Conservation (phyloP, 2,113 vertebrate genomes). For the Papio anubis region DNA sequence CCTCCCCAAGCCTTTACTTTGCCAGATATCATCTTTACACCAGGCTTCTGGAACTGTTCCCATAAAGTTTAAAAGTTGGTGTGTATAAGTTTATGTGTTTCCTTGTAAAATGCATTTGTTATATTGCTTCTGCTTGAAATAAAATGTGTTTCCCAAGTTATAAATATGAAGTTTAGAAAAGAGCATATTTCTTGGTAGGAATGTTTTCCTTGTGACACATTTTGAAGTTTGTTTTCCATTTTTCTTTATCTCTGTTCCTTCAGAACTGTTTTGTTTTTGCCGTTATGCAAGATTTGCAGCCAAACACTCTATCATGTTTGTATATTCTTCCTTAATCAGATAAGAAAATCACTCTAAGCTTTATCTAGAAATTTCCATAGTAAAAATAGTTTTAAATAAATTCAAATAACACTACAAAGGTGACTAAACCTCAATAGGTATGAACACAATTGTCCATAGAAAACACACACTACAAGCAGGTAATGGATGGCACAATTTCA, state of each 20-base stretch:
- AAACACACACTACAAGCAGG: conserved; percentile 46
- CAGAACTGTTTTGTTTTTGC: conserved; percentile 75
- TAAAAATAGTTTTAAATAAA: conserved; percentile 67
- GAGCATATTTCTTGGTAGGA: conserved; percentile 68
- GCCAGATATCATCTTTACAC: conserved; percentile 35
- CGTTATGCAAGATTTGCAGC: conserved; percentile 79
- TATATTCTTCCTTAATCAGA: conserved; percentile 80
- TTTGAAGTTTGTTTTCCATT: conserved; percentile 58
- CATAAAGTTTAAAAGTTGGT: conserved; percentile 63
- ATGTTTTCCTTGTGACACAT: conserved; percentile 71
- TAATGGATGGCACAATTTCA: conserved; percentile 62
- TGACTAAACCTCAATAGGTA: conserved; percentile 40
- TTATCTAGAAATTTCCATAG: conserved; percentile 76
- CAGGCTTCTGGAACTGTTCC: conserved; percentile 17
- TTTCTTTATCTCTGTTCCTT: conserved; percentile 74
- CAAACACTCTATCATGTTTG: conserved; percentile 68
- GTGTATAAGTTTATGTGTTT: conserved; percentile 64
- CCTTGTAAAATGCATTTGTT: conserved; percentile 65
- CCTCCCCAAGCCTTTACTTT: conserved; percentile 30
- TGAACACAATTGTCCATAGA: conserved; percentile 48
- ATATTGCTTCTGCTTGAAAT: conserved; percentile 63
- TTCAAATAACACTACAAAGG: conserved; percentile 68
- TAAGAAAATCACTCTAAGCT: conserved; percentile 76
- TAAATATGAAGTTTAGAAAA: conserved; percentile 64
- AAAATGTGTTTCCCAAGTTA: conserved; percentile 65